Base-by-base conservation (phyloP, 2,888 invertebrate species). In the Aleiodes alternator region DNA sequence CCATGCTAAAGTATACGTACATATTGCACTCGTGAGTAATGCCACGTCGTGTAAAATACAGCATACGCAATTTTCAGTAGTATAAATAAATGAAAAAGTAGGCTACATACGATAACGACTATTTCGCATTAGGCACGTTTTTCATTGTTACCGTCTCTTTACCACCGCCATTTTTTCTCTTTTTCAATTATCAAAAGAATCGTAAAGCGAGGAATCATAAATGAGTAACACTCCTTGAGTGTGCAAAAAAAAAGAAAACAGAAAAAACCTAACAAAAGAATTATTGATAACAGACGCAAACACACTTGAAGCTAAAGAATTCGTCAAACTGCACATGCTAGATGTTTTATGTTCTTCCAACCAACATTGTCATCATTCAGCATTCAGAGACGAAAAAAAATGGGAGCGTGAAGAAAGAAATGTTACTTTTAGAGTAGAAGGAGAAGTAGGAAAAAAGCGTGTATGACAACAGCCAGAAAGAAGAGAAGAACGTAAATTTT, bases 71-170 rank as follows among this genome's bases (percentile, higher is more conserved):
- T 34, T 51, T 14, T 31, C 12, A 29, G 38, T 43, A 23, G 23
- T 53, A 69, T 69, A 69, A 69, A 12, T 16, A 23, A 23, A 23
- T 23, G 23, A 23, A 64, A 64, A 64, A 64, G 43, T 64, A 64
- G 64, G 64, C 43, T 64, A 64, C 48, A 12, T 29, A 23, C 64
- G 64, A 64, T 64, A 64, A 64, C 64, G 23, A 16, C 29, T 64
- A 9, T 48, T 64, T 43, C 23, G 48, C 4, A 64, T 64, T 64
- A 64, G 64, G 48, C 23, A 64, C 23, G 64, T 64, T 50, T 64
- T 5, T 53, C 29, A 68, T 68, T 51, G 51, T 51, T 68, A 23
- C 12, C 29, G 29, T 61, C 61, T 70, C 59, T 16, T 69, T 1
- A 6, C 12, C 23, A 11, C 68, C 8, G 23, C 48, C 57, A 12